A percentile compares a stretch with the other conserved stretches of the same genome.
Conservation (phyloP, 1,140 invertebrate genomes). For the Apis laboriosa region DNA sequence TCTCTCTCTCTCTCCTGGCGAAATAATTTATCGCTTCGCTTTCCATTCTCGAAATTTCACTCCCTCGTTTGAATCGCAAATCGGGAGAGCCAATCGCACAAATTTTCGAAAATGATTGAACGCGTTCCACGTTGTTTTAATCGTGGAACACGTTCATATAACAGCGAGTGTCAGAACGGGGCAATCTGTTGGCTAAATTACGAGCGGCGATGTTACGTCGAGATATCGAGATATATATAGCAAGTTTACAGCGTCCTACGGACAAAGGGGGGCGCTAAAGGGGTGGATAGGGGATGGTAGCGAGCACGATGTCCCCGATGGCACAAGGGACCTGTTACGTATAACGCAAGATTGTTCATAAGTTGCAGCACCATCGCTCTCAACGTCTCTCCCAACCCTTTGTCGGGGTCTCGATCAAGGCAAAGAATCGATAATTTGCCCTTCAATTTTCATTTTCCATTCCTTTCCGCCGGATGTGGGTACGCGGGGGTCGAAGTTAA, state of each 20-base stretch:
- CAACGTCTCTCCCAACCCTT: background rate
- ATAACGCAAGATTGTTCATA: conserved; percentile 29
- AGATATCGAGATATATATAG: conserved; percentile 10
- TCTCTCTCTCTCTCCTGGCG: no score
- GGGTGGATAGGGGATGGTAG: background rate
- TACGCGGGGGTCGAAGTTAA: background rate
- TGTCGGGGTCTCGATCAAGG: background rate
- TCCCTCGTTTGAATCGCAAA: background rate
- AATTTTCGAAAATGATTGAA: background rate
- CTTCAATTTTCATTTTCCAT: background rate
- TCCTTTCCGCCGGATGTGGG: accelerated
- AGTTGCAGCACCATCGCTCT: conserved; percentile 8
- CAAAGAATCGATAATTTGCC: no score
- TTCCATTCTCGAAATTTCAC: background rate
- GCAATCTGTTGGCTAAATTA: conserved; percentile 50
- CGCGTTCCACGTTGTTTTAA: background rate
- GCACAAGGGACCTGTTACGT: conserved; percentile 33
- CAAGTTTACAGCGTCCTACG: conserved; percentile 17
- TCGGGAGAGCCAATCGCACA: background rate
- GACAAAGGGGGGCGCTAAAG: background rate
- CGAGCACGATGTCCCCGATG: background rate
- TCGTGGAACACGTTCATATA: background rate
- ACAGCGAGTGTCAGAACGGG: background rate
- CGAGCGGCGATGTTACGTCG: conserved; percentile 17
- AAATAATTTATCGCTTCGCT: background rate